A percentile compares a stretch with the other conserved stretches of the same genome.
Conservation (phyloP, 1,140 invertebrate species). For the Bemisia tabaci region DNA sequence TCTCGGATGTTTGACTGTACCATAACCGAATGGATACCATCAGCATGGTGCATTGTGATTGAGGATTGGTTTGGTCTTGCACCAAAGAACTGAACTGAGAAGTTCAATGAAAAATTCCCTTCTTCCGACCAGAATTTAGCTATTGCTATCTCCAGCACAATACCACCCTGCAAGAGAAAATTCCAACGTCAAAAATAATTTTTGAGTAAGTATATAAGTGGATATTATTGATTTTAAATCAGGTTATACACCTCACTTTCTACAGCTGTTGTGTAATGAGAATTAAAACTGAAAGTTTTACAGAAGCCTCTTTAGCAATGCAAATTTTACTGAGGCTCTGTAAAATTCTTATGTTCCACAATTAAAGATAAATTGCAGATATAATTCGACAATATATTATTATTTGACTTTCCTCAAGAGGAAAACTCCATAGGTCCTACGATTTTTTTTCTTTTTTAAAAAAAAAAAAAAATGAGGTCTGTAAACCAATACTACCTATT, state of each 20-base stretch:
- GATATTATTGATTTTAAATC: neutral
- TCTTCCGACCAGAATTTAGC: conserved; percentile 91
- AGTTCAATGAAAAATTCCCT: conserved; percentile 58
- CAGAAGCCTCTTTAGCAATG: too few relatives aligned
- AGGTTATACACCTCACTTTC: neutral
- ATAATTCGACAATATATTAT: too few relatives aligned
- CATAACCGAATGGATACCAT: conserved; percentile 58
- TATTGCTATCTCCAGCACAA: conserved; percentile 72
- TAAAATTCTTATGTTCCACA: too few relatives aligned
- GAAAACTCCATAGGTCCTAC: too few relatives aligned
- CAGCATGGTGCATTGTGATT: conserved; percentile 54
- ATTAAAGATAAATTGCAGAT: too few relatives aligned
- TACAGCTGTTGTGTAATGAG: too few relatives aligned
- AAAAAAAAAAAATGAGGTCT: too few relatives aligned
- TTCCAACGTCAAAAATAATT: conserved; percentile 7
- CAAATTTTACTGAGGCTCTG: too few relatives aligned
- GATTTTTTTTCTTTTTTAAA: too few relatives aligned
- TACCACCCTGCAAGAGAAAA: conserved; percentile 40
- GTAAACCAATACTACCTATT: too few relatives aligned
- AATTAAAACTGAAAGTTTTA: too few relatives aligned
- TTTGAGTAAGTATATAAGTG: conserved; percentile 7
- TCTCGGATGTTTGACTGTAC: conserved; percentile 56
- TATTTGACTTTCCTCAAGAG: too few relatives aligned
- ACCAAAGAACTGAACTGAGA: conserved; percentile 70
- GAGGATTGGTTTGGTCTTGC: conserved; percentile 48